Evolutionary conservation across 2,797 vertebrate genomes (phyloP).

Genomic region (Heterohyrax brucei): DNA sequence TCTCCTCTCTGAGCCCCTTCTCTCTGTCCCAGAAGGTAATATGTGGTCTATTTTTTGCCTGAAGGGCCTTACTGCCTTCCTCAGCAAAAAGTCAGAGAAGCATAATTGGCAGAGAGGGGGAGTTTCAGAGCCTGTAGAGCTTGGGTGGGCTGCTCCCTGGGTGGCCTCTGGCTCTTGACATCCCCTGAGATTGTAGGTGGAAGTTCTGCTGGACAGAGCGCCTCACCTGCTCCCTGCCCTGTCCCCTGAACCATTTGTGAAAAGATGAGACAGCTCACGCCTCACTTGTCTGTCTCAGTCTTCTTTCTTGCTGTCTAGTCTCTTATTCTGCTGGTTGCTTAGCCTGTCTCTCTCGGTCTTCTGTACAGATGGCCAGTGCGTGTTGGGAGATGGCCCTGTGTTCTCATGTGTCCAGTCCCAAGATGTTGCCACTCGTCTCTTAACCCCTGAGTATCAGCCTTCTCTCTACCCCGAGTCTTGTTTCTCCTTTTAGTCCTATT

Average conservation of each 20-base stretch:
- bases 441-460: not conserved
- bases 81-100: not conserved
- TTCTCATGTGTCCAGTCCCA: not conserved
- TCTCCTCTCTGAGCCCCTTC: not conserved
- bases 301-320: not conserved
- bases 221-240: not conserved
- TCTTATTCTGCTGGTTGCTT: not conserved
- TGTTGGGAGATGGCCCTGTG: too few relatives aligned
- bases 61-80: not conserved
- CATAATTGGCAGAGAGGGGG: rapidly evolving
- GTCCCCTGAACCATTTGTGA: too few relatives aligned
- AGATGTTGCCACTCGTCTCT: not conserved
- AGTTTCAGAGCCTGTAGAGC: not conserved
- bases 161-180: not conserved
- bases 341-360: not conserved
- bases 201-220: not conserved
- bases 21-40: not conserved
- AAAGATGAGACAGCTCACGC: not conserved
- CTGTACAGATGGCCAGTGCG: not conserved
- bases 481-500: not conserved
- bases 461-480: not conserved
- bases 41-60: not conserved
- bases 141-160: not conserved
- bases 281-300: not conserved
- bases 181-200: not conserved